Conservation (phyloP, 2,888 invertebrate genomes). For the Philereme transversata region DNA sequence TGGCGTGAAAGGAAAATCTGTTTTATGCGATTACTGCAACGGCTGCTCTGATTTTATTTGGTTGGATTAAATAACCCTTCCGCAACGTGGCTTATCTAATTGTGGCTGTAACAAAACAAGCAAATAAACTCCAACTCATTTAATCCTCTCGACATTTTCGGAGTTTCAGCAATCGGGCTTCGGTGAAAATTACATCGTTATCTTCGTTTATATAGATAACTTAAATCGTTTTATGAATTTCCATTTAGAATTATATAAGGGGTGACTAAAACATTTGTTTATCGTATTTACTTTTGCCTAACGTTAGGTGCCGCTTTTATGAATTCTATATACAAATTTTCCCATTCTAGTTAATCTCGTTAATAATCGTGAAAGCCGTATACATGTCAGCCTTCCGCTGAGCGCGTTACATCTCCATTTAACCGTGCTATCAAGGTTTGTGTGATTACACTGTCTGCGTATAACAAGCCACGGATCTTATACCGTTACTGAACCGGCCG, state of each 20-base stretch:
- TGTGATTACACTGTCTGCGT: conserved; percentile 50
- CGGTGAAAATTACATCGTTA: not conserved
- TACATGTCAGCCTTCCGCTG: conserved; percentile 4
- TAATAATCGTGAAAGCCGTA: not conserved
- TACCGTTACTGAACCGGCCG: conserved; percentile 63
- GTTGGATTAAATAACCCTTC: not conserved
- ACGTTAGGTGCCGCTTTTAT: not conserved
- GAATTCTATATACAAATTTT: not conserved
- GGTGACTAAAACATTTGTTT: no score
- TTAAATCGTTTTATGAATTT: no score
- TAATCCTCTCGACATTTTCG: conserved; percentile 15
- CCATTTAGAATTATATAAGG: no score
- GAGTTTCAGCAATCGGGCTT: conserved; percentile 12
- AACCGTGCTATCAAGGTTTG: conserved; percentile 42
- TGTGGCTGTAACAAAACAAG: conserved; percentile 10
- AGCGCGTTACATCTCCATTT: conserved; percentile 34
- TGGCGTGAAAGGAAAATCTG: conserved; percentile 6
- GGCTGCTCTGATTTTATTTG: conserved; percentile 8
- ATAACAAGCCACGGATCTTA: conserved; percentile 45
- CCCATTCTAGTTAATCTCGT: not conserved
- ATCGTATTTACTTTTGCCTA: no score
- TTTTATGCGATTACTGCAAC: conserved; percentile 1
- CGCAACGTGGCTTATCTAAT: conserved; percentile 6
- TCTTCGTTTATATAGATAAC: no score
- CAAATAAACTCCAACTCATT: conserved; percentile 12